phyloP scores from a whole-genome alignment of 2,888 invertebrate genomes.

The Diaphora mendica region DNA sequence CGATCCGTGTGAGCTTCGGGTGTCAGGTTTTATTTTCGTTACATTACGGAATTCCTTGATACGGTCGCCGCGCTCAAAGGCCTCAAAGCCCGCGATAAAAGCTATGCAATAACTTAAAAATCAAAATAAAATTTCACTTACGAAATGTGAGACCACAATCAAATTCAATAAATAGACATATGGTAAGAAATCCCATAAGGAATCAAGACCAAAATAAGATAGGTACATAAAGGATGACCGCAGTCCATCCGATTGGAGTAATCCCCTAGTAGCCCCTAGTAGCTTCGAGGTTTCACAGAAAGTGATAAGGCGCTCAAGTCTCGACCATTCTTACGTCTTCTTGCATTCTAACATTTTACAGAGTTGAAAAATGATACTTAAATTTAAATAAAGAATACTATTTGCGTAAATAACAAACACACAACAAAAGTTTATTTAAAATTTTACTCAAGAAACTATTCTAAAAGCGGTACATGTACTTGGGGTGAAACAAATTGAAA shows the following conservation, averaged over 20 bases:
- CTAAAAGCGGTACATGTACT: conserved; percentile 48
- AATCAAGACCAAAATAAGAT: not conserved
- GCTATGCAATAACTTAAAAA: too few species aligned
- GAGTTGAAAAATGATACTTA: not conserved
- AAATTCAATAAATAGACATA: not conserved
- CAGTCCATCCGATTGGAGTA: conserved; percentile 12
- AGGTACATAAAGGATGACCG: not conserved
- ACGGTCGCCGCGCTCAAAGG: too few species aligned
- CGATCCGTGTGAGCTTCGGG: too few species aligned
- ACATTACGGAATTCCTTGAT: too few species aligned
- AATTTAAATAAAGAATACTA: not conserved
- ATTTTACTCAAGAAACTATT: conserved; percentile 42
- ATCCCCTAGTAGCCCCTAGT: conserved; percentile 10
- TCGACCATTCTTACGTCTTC: not conserved
- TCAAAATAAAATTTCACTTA: not conserved
- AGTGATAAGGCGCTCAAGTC: not conserved
- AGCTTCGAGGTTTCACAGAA: conserved; percentile 53
- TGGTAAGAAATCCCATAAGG: not conserved
- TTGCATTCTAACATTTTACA: not conserved
- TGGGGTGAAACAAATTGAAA: conserved; percentile 61
- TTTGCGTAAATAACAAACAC: conserved; percentile 2
- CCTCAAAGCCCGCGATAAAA: too few species aligned
- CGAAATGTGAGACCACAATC: not conserved
- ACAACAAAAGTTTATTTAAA: conserved; percentile 26
- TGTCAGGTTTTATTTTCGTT: too few species aligned